A percentile compares a stretch with the other conserved stretches of the same genome.
Conservation (phyloP, 2,888 invertebrate genomes). For the Phengaris alcon region DNA sequence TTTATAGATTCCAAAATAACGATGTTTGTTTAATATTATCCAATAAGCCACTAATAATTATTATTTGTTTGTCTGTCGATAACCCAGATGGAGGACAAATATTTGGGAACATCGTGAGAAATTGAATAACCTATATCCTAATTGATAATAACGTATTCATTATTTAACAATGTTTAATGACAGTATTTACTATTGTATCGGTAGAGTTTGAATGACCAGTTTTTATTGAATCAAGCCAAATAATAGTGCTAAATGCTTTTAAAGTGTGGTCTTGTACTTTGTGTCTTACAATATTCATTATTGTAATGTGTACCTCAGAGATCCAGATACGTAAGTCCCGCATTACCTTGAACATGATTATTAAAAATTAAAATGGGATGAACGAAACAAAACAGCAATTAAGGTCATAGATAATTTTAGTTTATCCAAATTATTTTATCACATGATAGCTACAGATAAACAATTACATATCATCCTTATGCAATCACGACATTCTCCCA, state of each 20-base stretch:
- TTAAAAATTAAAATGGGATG: neutral
- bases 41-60: slow-evolving; percentile 21
- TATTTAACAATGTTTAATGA: neutral
- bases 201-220: too few relatives aligned
- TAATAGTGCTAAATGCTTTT: too few relatives aligned
- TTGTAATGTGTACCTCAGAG: too few relatives aligned
- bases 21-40: slow-evolving; percentile 1
- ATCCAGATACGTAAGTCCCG: too few relatives aligned
- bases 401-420: slow-evolving; percentile 7
- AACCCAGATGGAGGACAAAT: slow-evolving; percentile 18
- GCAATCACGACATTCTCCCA: slow-evolving; percentile 41
- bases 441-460: slow-evolving; percentile 41
- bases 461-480: slow-evolving; percentile 40
- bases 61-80: slow-evolving; percentile 20
- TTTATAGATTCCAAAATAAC: neutral
- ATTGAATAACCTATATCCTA: slow-evolving; percentile 17
- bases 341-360: neutral
- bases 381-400: neutral
- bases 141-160: neutral
- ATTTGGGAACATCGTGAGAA: slow-evolving; percentile 17
- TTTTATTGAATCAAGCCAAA: too few relatives aligned
- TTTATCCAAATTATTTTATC: slow-evolving; percentile 19
- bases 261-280: too few relatives aligned
- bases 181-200: too few relatives aligned
- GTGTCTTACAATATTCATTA: too few relatives aligned